Percentiles rank a stretch among this genome's conserved stretches.
Conservation (phyloP, 2,797 vertebrate species). For the Aythya fuligula region DNA sequence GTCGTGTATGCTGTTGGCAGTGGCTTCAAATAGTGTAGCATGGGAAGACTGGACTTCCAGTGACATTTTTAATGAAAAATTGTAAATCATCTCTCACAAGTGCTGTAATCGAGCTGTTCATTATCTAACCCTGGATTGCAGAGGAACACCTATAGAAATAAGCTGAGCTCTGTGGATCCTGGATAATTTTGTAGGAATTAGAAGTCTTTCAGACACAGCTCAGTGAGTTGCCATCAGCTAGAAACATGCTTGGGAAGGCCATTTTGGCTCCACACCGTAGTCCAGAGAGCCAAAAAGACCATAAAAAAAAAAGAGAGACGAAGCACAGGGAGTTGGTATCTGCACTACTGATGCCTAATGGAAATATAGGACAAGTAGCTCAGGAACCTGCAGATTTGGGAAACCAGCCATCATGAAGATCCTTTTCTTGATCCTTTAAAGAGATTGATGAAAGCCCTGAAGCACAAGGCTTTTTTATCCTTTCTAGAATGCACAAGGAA, state of each 20-base stretch:
- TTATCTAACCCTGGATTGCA: slow-evolving; percentile 32
- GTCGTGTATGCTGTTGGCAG: slow-evolving; percentile 56
- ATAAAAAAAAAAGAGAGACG: background rate
- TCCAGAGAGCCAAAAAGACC: background rate
- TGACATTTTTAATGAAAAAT: slow-evolving; percentile 80
- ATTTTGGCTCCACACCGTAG: background rate
- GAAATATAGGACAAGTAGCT: background rate
- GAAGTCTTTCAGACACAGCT: background rate
- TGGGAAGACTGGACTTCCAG: slow-evolving; percentile 75
- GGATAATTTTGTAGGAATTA: background rate
- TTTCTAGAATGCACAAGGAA: background rate
- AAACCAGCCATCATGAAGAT: background rate
- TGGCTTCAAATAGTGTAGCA: slow-evolving; percentile 67
- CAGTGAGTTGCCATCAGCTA: background rate
- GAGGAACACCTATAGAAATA: background rate
- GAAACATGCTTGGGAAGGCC: background rate
- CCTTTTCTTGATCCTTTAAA: background rate
- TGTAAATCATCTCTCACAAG: slow-evolving; percentile 62
- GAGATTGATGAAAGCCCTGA: background rate
- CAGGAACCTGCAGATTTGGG: background rate
- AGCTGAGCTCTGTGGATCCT: slow-evolving; percentile 1
- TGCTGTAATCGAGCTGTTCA: slow-evolving; percentile 37
- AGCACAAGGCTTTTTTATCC: background rate
- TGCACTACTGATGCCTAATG: background rate
- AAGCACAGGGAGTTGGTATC: background rate